Base-by-base conservation (phyloP, 2,888 invertebrate species). In the Rhaphigaster nebulosa region DNA sequence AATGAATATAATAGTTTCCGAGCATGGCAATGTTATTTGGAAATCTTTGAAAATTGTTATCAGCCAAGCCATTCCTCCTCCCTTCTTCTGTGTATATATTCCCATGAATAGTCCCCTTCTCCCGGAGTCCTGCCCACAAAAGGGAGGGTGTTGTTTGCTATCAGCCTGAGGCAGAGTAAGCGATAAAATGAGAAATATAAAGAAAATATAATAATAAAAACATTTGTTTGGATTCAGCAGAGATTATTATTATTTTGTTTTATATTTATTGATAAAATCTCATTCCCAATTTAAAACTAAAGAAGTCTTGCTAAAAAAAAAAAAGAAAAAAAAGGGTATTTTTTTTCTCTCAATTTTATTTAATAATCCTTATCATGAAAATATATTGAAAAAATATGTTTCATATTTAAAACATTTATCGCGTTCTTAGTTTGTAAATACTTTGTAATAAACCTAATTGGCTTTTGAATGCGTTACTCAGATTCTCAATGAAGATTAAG, bases 101-200 rank as follows among this genome's bases (percentile, higher is more conserved):
- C 34, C 29, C 34, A 2, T 60, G n/a, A 60, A 60, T 60, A 60
- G 12, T 29, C 8, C 34, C 70, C 34, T 34, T 34, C 65, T 4
- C 18, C 34, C 38, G 70, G 13, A 76, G 20, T 23, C 1, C 8
- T 1, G 0, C 29, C 20, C 13, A n/a, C n/a, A 76, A 76, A 34
- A 26, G 70, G 70, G 38, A 15, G 38, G 20, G 38, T 10, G 13
- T 65, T 29, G 26, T 38, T 76, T 12, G 8, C 34, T 76, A 76
- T 76, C 70, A 76, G 70, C 20, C 70, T 38, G 23, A 23, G 10
- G 29, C 20, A 38, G 70, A 38, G 29, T 15, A 15, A 38, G 70
- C 23, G 70, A 76, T 76, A 76, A 76, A 76, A 38, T 76, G 70
- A 20, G 70, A 38, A 76, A 23, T 76, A 76, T 76, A 76, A 76